These are phyloP conservation scores for Muscicapa striata DNA, from an alignment of 2,797 vertebrate genomes.

Conservation along the genomic window DNA sequence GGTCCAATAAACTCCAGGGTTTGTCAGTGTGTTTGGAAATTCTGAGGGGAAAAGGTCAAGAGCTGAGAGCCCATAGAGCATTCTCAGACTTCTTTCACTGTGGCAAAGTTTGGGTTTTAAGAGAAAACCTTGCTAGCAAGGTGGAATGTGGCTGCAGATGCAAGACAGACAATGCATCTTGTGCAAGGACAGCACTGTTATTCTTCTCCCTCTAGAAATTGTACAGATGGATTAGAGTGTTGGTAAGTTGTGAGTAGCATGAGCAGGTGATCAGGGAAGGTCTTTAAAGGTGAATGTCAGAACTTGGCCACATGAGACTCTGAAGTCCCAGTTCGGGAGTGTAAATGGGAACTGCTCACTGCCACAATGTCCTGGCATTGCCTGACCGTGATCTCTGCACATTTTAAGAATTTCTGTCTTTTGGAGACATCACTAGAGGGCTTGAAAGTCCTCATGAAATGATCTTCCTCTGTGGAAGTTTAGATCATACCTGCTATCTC, in stretches of 20 bases:
- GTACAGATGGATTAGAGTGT: background rate
- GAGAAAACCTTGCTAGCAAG: background rate
- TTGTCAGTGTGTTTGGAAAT: background rate
- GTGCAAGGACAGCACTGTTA: background rate
- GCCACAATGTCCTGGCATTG: background rate
- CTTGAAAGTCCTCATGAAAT: too few relatives aligned
- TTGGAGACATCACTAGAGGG: too few relatives aligned
- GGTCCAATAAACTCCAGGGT: background rate
- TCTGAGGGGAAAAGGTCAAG: background rate
- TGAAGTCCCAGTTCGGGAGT: background rate
- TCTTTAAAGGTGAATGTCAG: background rate
- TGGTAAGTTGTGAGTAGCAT: background rate
- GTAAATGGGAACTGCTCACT: background rate
- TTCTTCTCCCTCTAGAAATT: background rate
- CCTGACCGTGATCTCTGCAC: background rate
- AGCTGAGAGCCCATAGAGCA: background rate
- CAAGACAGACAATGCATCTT: background rate
- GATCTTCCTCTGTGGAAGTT: too few relatives aligned
- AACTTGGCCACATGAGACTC: background rate
- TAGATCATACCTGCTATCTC: too few relatives aligned
- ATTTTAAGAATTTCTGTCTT: too few relatives aligned
- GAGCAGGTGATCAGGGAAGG: background rate
- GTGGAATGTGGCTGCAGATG: background rate
- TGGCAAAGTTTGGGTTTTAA: background rate
- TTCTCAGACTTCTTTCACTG: background rate